Evolutionary conservation across 2,888 invertebrate species (phyloP), one percentile per base, ranked within the genome.

Genomic region (Therioaphis trifolii): DNA sequence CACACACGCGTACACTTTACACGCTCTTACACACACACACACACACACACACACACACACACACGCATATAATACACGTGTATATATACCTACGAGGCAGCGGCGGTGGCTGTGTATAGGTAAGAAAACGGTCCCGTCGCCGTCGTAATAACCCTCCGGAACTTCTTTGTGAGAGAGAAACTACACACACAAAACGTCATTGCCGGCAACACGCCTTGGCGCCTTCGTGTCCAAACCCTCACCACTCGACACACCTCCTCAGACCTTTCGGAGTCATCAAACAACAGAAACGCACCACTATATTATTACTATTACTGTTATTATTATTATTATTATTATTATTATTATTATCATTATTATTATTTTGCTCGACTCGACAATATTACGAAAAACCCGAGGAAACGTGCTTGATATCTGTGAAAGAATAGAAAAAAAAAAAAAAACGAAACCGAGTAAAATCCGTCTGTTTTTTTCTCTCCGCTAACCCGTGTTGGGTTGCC

Each of bases 171-270:
- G 82, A 29, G 63, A 61, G 52, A 66, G 69, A 55, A 18, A 63
- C 49, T 18, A 5, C 24, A 46, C 40, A 46, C 58, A 82, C 72
- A 66, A 82, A 82, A 82, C 82, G 82, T 82, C 74, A 66, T 72
- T 74, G 82, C 82, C 80, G 74, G 46, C 80, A 74, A 82, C 82
- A 82, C 82, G 82, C 82, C 82, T 82, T 82, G 82, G 82, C 82
- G 82, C 82, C 82, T 82, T 82, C 82, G 40, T 52, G 82, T 82
- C 74, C 82, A 82, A 82, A 82, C 63, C 82, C 74, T 74, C 72
- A 46, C 46, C 80, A 80, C 80, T 80, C 82, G 82, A 82, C 82
- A 82, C 82, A 82, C 82, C 82, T 82, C 82, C 82, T 82, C 52
- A 82, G 82, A 82, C 82, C 82, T 74, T 74, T 82, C 82, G 82